A percentile compares a stretch with the other conserved stretches of the same genome.
phyloP scores from a whole-genome alignment of 2,888 invertebrate genomes.

The Chrysolina haemoptera region DNA sequence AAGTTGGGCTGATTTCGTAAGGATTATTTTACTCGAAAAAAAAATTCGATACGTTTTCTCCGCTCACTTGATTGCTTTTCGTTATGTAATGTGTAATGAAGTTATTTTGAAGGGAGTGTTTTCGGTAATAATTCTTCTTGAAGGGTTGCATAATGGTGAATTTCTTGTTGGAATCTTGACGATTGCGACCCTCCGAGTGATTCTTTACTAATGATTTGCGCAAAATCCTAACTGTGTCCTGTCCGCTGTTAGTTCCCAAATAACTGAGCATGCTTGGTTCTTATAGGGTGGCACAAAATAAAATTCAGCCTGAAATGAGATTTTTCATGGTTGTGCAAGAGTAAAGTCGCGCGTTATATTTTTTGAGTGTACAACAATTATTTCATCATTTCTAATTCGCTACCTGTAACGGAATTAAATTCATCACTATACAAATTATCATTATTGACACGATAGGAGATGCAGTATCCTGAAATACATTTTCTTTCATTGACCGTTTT shows the following conservation, averaged over 20 bases:
- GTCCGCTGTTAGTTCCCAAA: neutral
- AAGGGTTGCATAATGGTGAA: neutral
- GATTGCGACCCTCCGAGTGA: neutral
- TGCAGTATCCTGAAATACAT: too few relatives aligned
- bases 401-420: too few relatives aligned
- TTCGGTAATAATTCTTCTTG: neutral
- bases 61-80: neutral
- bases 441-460: too few relatives aligned
- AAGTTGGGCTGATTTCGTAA: neutral
- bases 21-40: neutral
- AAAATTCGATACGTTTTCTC: neutral
- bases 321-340: too few relatives aligned
- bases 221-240: neutral
- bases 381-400: too few relatives aligned
- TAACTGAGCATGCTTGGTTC: neutral
- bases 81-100: neutral
- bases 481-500: too few relatives aligned
- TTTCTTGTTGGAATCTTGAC: neutral
- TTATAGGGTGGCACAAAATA: neutral
- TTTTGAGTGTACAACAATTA: too few relatives aligned
- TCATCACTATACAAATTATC: too few relatives aligned
- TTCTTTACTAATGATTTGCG: conserved; percentile 2
- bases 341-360: too few relatives aligned
- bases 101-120: neutral
- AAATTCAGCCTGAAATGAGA: neutral